A percentile compares a stretch with the other conserved stretches of the same genome.
Conservation (phyloP, 2,797 vertebrate species). For the Sebastes diaconus region DNA sequence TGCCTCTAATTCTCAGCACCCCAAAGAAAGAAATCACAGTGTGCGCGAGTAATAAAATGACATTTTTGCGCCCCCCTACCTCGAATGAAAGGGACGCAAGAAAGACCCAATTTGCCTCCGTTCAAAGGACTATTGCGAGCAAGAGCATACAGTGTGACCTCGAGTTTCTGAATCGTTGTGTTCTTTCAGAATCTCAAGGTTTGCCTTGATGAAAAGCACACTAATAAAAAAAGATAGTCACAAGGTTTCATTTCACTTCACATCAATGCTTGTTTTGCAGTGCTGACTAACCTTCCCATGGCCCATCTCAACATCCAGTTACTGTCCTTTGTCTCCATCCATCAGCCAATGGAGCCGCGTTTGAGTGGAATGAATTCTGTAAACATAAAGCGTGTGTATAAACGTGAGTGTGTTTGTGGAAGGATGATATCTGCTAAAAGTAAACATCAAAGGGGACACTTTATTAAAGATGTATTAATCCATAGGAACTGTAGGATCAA, state of each 20-base stretch:
- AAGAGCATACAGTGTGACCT: slow-evolving; percentile 28
- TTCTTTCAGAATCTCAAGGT: slow-evolving; percentile 44
- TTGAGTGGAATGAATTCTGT: not conserved
- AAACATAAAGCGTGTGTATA: not conserved
- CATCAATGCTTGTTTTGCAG: not conserved
- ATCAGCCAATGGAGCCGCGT: not conserved
- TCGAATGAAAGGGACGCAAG: not conserved
- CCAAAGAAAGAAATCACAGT: slow-evolving; percentile 13
- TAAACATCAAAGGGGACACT: not conserved
- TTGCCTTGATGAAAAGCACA: slow-evolving; percentile 27
- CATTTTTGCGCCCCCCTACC: not conserved
- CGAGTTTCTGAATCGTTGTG: slow-evolving; percentile 9
- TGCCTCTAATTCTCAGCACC: not conserved
- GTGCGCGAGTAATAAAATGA: not conserved
- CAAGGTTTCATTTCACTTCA: slow-evolving; percentile 24
- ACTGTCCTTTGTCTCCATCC: not conserved
- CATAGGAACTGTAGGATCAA: not conserved
- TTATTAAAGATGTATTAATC: not conserved
- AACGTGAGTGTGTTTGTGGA: not conserved
- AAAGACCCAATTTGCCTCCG: slow-evolving; percentile 21
- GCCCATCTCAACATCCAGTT: not conserved
- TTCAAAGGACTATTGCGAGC: slow-evolving; percentile 6
- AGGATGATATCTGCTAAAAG: not conserved
- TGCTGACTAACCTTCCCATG: slow-evolving; percentile 1
- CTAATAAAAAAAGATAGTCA: slow-evolving; percentile 1